These are phyloP conservation scores for Athalia rosae DNA, from an alignment of 2,888 invertebrate species.

Conservation along the genomic window DNA sequence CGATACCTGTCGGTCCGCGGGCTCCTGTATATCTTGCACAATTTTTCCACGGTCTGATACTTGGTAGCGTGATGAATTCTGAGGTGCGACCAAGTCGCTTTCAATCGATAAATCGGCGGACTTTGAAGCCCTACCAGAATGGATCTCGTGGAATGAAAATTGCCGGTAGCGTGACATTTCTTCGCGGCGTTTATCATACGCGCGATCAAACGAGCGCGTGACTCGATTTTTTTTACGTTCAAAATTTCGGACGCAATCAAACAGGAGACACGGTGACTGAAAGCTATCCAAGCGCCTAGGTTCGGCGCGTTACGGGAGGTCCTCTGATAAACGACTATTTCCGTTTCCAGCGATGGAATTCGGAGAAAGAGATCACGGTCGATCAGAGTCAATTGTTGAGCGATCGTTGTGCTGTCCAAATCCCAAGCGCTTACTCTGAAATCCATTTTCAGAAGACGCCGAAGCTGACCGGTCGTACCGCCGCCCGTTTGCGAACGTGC, in stretches of 20 bases:
- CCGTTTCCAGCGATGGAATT: slow-evolving; percentile 73
- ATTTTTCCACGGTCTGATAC: slow-evolving; percentile 75
- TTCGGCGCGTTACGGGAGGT: slow-evolving; percentile 75
- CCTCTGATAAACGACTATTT: slow-evolving; percentile 71
- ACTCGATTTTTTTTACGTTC: slow-evolving; percentile 61
- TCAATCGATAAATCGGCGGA: slow-evolving; percentile 75
- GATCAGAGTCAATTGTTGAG: slow-evolving; percentile 75
- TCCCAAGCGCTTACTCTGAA: slow-evolving; percentile 75
- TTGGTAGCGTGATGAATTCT: slow-evolving; percentile 75
- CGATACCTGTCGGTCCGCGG: slow-evolving; percentile 71
- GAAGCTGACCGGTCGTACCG: slow-evolving; percentile 60
- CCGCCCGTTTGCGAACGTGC: slow-evolving; percentile 4
- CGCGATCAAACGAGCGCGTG: slow-evolving; percentile 75
- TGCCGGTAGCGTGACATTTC: slow-evolving; percentile 75
- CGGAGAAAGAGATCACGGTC: slow-evolving; percentile 76
- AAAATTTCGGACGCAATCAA: slow-evolving; percentile 75
- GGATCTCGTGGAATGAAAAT: slow-evolving; percentile 75
- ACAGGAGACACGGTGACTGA: slow-evolving; percentile 75
- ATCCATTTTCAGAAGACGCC: slow-evolving; percentile 71
- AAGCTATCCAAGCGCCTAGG: slow-evolving; percentile 75
- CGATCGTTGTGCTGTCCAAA: slow-evolving; percentile 75
- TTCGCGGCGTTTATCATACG: slow-evolving; percentile 76
- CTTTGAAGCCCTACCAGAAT: slow-evolving; percentile 75
- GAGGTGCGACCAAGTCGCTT: slow-evolving; percentile 75
- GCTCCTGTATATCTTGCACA: slow-evolving; percentile 74